Base-by-base conservation (phyloP, 1,140 invertebrate genomes). In the Leguminivora glycinivorella region DNA sequence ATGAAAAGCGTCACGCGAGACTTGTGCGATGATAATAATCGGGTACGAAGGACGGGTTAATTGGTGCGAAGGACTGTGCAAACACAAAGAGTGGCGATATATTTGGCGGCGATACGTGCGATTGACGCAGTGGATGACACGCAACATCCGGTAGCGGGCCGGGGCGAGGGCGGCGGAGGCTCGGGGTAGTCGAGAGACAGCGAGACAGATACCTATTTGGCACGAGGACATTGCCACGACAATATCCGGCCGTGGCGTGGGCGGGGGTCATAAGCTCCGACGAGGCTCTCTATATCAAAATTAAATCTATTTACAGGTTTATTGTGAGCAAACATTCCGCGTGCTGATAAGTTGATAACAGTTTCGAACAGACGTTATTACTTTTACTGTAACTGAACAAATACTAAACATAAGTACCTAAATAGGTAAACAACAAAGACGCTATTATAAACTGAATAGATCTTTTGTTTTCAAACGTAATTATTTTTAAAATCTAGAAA, bases 1-100 rank as follows among this genome's bases (percentile, higher is more conserved):
- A 63, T 63, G 58, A 63, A 63, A 63, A 29, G 58, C 26, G 58
- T 63, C 58, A 63, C 58, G 58, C 58, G 25, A 63, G 25, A 29
- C 26, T 63, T 63, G 58, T 63, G 26, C 58, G n/a, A 31, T 63
- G 29, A 29, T 63, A 63, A 63, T 31, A 31, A 63, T 63, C 58
- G 58, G 47, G 58, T 63, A 22, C 58, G 58, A 63, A 17, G 58
- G 58, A 63, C 58, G 25, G 29, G 58, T 63, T 63, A 63, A 63
- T 63, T 31, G 58, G 58, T 52, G 58, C 58, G 58, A 31, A 63
- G 58, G 29, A 63, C 58, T 63, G n/a, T 34, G 58, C 26, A 31
- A 63, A 63, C 58, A 29, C 58, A 25, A 63, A 17, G 26, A 63
- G 47, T 52, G 47, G 47, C 47, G 47, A 52, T n/a, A n/a, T n/a